Conservation (phyloP, 2,797 vertebrate genomes). For the Macropodus opercularis region DNA sequence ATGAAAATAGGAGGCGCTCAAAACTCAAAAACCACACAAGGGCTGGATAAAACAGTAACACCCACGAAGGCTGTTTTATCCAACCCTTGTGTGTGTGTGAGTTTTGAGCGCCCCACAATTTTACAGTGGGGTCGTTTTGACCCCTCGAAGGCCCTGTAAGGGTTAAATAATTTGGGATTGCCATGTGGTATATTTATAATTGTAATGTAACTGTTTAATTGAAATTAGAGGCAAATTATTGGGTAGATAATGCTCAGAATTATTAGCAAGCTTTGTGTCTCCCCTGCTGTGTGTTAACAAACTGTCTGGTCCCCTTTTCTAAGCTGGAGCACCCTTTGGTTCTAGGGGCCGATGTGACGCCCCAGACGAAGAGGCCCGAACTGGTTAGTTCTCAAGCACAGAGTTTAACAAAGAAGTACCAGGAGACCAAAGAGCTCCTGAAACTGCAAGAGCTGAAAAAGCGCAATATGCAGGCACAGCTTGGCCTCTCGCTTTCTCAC, state of each 20-base stretch:
- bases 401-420: conserved; percentile 89
- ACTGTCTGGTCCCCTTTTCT: conserved; percentile 91
- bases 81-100: too few species aligned
- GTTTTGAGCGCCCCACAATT: too few species aligned
- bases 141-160: too few species aligned
- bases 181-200: conserved; percentile 49
- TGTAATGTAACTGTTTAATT: conserved; percentile 51
- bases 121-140: too few species aligned
- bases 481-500: conserved; percentile 84
- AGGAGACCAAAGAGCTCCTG: conserved; percentile 89
- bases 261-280: conserved; percentile 77
- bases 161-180: conserved; percentile 45
- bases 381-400: conserved; percentile 89
- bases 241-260: conserved; percentile 58
- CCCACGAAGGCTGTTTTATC: too few species aligned
- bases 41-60: too few species aligned
- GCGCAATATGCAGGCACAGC: conserved; percentile 88
- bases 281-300: conserved; percentile 88
- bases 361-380: conserved; percentile 87
- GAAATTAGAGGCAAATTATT: conserved; percentile 42
- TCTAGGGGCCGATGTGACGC: conserved; percentile 84
- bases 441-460: conserved; percentile 88
- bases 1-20: too few species aligned
- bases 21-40: too few species aligned
- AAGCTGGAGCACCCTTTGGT: conserved; percentile 88